Conservation (phyloP, 2,113 vertebrate genomes). For the Stercorarius parasiticus region DNA sequence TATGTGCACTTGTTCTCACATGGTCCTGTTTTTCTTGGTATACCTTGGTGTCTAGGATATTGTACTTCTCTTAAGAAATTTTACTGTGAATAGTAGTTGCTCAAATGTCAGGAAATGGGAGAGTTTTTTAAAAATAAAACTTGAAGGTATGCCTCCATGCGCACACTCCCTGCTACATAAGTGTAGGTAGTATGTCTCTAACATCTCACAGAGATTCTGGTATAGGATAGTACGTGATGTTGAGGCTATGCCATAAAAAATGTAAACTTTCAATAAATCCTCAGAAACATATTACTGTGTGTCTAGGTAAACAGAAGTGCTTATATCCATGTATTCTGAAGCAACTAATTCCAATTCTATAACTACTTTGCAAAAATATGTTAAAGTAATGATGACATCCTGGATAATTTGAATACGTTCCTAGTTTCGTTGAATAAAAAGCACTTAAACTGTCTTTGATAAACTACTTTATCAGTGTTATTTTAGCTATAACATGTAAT, state of each 20-base stretch:
- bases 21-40: not conserved
- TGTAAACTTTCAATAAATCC: not conserved
- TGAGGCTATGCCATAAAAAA: not conserved
- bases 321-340: not conserved
- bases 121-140: not conserved
- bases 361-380: not conserved
- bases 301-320: not conserved
- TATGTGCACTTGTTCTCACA: not conserved
- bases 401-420: not conserved
- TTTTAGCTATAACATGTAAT: not conserved
- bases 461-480: constrained; percentile 1
- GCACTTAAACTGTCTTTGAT: not conserved
- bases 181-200: not conserved
- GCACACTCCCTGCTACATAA: rapidly evolving
- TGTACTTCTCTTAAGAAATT: not conserved
- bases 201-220: not conserved
- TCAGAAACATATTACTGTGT: not conserved
- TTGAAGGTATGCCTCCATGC: not conserved
- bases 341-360: not conserved
- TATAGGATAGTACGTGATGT: not conserved
- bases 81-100: not conserved
- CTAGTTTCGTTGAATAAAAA: not conserved
- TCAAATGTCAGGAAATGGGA: not conserved
- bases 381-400: not conserved
- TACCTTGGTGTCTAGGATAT: not conserved